A percentile compares a stretch with the other conserved stretches of the same genome.
Conservation (phyloP, 1,140 invertebrate genomes). For the Atta cephalotes region DNA sequence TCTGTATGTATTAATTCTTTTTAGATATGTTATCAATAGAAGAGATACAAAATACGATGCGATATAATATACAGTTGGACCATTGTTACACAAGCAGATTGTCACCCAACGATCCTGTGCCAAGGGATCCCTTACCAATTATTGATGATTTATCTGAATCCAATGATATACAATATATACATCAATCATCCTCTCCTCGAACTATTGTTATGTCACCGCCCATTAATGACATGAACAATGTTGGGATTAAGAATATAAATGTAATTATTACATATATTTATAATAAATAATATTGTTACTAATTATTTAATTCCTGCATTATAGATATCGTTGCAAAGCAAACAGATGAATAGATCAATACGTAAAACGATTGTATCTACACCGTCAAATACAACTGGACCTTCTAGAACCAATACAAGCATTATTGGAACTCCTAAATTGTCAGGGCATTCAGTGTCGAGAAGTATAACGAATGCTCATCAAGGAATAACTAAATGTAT, state of each 20-base stretch:
- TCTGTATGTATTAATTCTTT: slow-evolving; percentile 59
- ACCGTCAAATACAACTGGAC: slow-evolving; percentile 14
- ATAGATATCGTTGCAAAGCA: slow-evolving; percentile 37
- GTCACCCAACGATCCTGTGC: slow-evolving; percentile 81
- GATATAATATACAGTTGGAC: slow-evolving; percentile 83
- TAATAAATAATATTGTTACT: background rate
- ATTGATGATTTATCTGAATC: slow-evolving; percentile 77
- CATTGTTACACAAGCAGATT: slow-evolving; percentile 85
- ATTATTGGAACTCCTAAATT: slow-evolving; percentile 68
- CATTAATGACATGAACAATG: slow-evolving; percentile 14
- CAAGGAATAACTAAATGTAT: slow-evolving; percentile 62
- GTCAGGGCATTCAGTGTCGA: slow-evolving; percentile 41
- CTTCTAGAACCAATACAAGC: slow-evolving; percentile 36
- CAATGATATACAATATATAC: slow-evolving; percentile 74
- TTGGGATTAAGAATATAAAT: slow-evolving; percentile 51
- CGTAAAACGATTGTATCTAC: slow-evolving; percentile 56
- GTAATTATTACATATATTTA: slow-evolving; percentile 6
- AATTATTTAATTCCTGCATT: background rate
- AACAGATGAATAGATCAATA: slow-evolving; percentile 66
- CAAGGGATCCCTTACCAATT: slow-evolving; percentile 80
- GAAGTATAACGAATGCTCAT: slow-evolving; percentile 59
- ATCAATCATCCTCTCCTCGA: slow-evolving; percentile 62
- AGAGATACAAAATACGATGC: slow-evolving; percentile 83
- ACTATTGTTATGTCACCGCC: slow-evolving; percentile 31
- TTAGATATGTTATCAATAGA: slow-evolving; percentile 85